These are phyloP conservation scores for Bugulina stolonifera DNA, from an alignment of 2,888 invertebrate genomes.

Conservation along the genomic window DNA sequence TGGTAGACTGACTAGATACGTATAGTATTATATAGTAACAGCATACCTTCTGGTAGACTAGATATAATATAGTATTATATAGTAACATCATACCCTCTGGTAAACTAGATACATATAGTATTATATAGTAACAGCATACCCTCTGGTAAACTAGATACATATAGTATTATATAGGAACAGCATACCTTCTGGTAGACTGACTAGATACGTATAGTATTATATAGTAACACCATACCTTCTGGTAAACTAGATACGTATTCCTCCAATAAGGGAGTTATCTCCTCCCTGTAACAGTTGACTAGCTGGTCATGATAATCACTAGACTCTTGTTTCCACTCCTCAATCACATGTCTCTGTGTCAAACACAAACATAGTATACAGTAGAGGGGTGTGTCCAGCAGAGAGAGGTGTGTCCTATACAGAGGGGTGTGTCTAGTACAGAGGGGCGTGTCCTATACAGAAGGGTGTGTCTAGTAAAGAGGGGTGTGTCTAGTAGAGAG, in stretches of 20 bases:
- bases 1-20: too few relatives aligned
- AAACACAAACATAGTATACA: too few relatives aligned
- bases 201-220: too few relatives aligned
- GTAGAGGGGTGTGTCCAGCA: not conserved
- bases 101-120: conserved; percentile 1
- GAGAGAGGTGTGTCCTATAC: not conserved
- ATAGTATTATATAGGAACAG: too few relatives aligned
- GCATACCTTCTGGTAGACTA: conserved; percentile 17
- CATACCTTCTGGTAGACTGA: too few relatives aligned
- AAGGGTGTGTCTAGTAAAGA: not conserved
- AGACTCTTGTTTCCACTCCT: conserved; percentile 79
- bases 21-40: too few relatives aligned
- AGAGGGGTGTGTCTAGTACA: not conserved
- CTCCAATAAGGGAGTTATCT: conserved; percentile 1
- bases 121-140: not conserved
- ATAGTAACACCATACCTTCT: conserved; percentile 21
- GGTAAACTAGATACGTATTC: conserved; percentile 9
- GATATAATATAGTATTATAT: too few relatives aligned
- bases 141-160: too few relatives aligned
- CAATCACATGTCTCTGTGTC: conserved; percentile 82
- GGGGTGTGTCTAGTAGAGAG: not conserved
- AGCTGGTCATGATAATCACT: conserved; percentile 83
- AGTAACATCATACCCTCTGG: conserved; percentile 19
- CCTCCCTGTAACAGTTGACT: conserved; percentile 71
- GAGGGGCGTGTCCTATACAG: not conserved